These are phyloP conservation scores for Rhamphomyia laevipes DNA, from an alignment of 2,888 invertebrate species.

Conservation along the genomic window DNA sequence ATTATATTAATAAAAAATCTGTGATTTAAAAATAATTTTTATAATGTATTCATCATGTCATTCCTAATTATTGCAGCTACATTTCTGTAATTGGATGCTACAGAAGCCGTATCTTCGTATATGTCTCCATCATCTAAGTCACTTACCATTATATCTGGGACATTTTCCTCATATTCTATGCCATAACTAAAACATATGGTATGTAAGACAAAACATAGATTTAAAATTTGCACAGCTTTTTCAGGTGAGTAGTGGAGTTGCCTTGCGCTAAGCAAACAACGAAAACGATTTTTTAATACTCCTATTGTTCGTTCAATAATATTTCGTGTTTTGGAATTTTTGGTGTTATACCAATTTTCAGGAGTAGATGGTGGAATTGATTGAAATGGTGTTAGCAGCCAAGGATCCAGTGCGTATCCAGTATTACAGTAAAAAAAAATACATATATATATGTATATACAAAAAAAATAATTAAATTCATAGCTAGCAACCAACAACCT, in stretches of 20 bases:
- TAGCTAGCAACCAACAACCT: not conserved
- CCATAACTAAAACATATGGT: not conserved
- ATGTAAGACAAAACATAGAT: not conserved
- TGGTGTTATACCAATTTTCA: not conserved
- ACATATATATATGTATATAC: not conserved
- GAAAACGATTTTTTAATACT: not conserved
- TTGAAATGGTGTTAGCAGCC: not conserved
- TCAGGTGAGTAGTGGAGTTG: slow-evolving; percentile 1
- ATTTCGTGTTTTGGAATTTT: not conserved
- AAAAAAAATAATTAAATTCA: not conserved
- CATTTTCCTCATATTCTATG: no score
- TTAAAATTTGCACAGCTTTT: not conserved
- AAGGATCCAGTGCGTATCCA: not conserved
- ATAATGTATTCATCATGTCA: no score
- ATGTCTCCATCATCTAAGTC: no score
- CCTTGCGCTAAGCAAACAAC: not conserved
- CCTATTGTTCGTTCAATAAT: not conserved
- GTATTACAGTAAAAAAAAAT: not conserved
- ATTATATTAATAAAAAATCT: no score
- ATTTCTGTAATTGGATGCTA: no score
- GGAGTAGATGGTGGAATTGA: not conserved
- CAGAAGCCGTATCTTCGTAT: no score
- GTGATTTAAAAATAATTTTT: no score
- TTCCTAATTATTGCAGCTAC: no score
- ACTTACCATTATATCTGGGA: no score